Base-by-base conservation (phyloP, 2,797 vertebrate species). In the Syngnathus rostellatus region DNA sequence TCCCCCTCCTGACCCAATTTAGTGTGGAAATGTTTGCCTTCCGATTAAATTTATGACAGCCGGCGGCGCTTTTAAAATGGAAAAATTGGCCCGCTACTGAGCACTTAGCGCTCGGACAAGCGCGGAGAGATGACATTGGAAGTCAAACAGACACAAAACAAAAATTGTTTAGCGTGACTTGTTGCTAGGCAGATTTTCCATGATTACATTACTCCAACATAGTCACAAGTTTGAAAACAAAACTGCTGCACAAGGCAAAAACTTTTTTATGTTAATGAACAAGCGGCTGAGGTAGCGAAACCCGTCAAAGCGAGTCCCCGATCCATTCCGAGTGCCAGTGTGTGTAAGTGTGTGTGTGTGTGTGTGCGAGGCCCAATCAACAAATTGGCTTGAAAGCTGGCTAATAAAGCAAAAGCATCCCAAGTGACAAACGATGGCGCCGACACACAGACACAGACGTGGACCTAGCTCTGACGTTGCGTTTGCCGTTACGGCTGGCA, bases 401-500 rank as follows among this genome's bases (percentile, higher is more conserved):
- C 46, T 19, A 48, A 48, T 48, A 48, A 48, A 48, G 46, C 46
- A 48, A 48, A 48, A 6, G 6, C 46, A 19, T 17, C 16, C 16
- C 14, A 48, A 48, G 46, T 17, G 55, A 31, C 31, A 8, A 31
- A 57, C 8, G 31, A 14, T 14, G 37, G 55, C 54, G 10, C 7
- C 40, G 40, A 43, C 25, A 37, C 7, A n/a, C 57, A 59, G 17
- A 59, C 57, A n/a, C 57, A 59, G 17, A 59, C 57, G 2, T 57
- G 3, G 31, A 31, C 31, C 31, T 31, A 2, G 31, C 31, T 31
- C 3, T 4, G 31, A 31, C 3, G 31, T 31, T 3, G 3, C 31
- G 66, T 71, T 83, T 80, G 76, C 74, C 69, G 67, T 60, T 61
- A 50, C 40, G 37, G 64, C 77, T 72, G 74, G 77, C 70, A 69